Conservation (phyloP, 2,888 invertebrate genomes). For the Drosophila melanosoma region DNA sequence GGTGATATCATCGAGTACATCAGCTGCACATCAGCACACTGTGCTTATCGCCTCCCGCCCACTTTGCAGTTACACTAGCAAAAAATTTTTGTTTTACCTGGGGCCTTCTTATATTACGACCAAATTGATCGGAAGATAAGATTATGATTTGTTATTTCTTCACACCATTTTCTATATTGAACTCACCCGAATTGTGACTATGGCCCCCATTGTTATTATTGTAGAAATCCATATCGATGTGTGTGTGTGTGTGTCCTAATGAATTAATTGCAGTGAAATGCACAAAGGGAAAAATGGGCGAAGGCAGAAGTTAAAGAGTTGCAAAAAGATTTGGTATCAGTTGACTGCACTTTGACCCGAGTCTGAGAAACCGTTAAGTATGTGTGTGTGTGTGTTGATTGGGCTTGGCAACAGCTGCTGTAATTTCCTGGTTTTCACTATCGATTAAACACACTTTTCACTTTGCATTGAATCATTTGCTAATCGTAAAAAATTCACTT, state of each 20-base stretch:
- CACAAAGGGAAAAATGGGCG: slow-evolving; percentile 35
- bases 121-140: slow-evolving; percentile 41
- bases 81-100: background rate
- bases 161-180: slow-evolving; percentile 36
- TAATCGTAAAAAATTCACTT: background rate
- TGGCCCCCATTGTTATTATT: slow-evolving; percentile 60
- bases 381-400: slow-evolving; percentile 5
- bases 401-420: slow-evolving; percentile 30
- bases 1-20: slow-evolving; percentile 61
- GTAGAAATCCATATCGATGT: slow-evolving; percentile 79
- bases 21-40: slow-evolving; percentile 22
- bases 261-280: slow-evolving; percentile 69
- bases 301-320: slow-evolving; percentile 20
- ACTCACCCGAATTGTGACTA: slow-evolving; percentile 73
- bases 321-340: slow-evolving; percentile 16
- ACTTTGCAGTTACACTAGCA: background rate
- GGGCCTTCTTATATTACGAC: slow-evolving; percentile 1
- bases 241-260: slow-evolving; percentile 17
- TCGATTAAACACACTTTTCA: slow-evolving; percentile 76
- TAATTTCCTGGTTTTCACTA: slow-evolving; percentile 60
- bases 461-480: slow-evolving; percentile 12
- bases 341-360: slow-evolving; percentile 61
- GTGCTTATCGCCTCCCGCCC: background rate
- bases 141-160: slow-evolving; percentile 11
- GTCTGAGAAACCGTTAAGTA: slow-evolving; percentile 43